Evolutionary conservation across 2,888 invertebrate species (phyloP), one percentile per base, ranked within the genome.

Genomic region (Cosmia trapezina): DNA sequence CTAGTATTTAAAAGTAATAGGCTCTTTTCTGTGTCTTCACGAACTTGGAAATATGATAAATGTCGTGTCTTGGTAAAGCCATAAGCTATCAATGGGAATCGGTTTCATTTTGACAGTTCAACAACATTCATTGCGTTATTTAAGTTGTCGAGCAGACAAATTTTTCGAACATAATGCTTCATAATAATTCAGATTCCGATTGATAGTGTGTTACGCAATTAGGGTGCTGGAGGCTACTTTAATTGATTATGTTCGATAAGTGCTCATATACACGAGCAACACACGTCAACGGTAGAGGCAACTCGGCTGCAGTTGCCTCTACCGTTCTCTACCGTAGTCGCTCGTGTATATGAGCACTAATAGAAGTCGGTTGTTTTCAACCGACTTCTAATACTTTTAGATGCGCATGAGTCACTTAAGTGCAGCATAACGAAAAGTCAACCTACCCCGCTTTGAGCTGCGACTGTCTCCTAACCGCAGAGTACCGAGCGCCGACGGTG

Each of bases 401-500:
- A 59, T 7, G 8, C 7, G 7, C 45, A 28, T 61, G 11, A 17
- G 17, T 45, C 19, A 57, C 12, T 4, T 28, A 64, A 9, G 19
- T 22, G 14, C 4, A 45, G 7, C 6, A 33, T 70, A 45, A n/a
- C 6, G 1, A 28, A 59, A 51, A 41, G 33, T 51, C 41, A 49
- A 91, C 96, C 91, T 93, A 98, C 98, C 97, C 97, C 1, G 97
- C 96, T 89, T 97, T 97, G 54, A 98, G 97, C 90, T 98, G 98
- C 51, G 98, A 98, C 93, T 99, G 99, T 75, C 98, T 97, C 56
- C 99, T 96, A 0, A 99, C 98, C 5, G 98, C 98, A 76, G 99
- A 98, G 93, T 99, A 99, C 82, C 99, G 96, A 2, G 98, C 97
- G 1, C 99, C 99, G 81, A 99, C 98, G 0, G 98, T 99, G 0